Conservation (phyloP, 1,140 invertebrate genomes). For the Lucilia cuprina region DNA sequence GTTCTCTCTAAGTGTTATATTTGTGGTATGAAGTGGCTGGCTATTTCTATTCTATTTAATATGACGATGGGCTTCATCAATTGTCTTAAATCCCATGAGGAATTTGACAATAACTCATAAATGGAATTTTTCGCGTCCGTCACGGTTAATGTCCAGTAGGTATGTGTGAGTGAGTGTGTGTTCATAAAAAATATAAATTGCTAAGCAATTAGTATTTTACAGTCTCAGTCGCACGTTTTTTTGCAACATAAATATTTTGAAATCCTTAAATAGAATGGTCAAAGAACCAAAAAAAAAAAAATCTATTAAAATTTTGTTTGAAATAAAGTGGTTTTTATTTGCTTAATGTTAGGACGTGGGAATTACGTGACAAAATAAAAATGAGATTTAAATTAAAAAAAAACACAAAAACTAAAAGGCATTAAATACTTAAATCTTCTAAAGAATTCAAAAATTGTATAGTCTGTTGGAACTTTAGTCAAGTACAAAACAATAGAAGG, state of each 20-base stretch:
- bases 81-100: conserved; percentile 32
- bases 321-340: too few species aligned
- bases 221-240: neutral
- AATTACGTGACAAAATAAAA: too few species aligned
- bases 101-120: conserved; percentile 35
- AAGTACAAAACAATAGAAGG: too few species aligned
- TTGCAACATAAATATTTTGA: neutral
- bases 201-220: conserved; percentile 27
- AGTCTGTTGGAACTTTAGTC: too few species aligned
- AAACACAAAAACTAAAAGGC: too few species aligned
- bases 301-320: neutral
- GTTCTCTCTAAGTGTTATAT: too few species aligned
- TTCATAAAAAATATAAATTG: conserved; percentile 31
- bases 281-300: neutral
- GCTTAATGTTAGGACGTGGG: too few species aligned
- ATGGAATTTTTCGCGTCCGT: conserved; percentile 33
- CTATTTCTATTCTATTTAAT: conserved; percentile 1
- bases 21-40: neutral
- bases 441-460: too few species aligned
- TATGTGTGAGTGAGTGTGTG: neutral
- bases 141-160: neutral
- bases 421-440: too few species aligned
- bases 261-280: neutral
- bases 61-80: neutral
- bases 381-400: too few species aligned